phyloP scores from a whole-genome alignment of 2,888 invertebrate species.

The Muscina levida region DNA sequence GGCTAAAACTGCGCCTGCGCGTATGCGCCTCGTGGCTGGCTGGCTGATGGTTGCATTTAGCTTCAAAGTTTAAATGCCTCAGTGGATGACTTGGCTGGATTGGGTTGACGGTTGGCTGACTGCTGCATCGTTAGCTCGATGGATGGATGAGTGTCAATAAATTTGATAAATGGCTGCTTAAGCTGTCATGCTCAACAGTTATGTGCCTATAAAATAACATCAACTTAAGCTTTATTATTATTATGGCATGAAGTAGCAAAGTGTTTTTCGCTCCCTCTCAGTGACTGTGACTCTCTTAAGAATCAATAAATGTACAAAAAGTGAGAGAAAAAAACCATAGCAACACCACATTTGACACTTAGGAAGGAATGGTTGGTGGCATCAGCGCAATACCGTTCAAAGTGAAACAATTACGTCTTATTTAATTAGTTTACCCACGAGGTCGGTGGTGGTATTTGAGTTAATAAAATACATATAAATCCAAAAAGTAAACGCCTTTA shows the following conservation, averaged over 20 bases:
- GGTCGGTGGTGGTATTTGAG: conserved; percentile 21
- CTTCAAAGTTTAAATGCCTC: conserved; percentile 51
- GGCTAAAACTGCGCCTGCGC: conserved; percentile 9
- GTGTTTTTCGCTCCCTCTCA: background rate
- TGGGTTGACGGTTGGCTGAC: background rate
- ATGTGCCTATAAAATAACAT: conserved; percentile 66
- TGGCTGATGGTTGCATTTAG: conserved; percentile 42
- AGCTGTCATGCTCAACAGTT: conserved; percentile 71
- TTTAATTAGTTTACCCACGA: conserved; percentile 25
- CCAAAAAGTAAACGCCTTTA: conserved; percentile 14
- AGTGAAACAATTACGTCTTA: conserved; percentile 37
- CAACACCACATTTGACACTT: conserved; percentile 54
- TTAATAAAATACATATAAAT: conserved; percentile 15
- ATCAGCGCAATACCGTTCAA: background rate
- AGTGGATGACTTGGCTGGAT: conserved; percentile 68
- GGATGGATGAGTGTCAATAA: conserved; percentile 73
- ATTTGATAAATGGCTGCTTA: conserved; percentile 73
- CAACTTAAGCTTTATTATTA: conserved; percentile 35
- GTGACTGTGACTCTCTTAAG: conserved; percentile 26
- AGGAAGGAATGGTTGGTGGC: no score
- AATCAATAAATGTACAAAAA: no score
- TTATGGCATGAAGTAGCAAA: conserved; percentile 41
- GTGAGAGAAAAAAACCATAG: conserved; percentile 42
- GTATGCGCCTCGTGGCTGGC: background rate
- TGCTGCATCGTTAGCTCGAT: conserved; percentile 42